phyloP scores from a whole-genome alignment of 92 coral and sea anemone genomes.

The Chrysogorgia sp. region DNA sequence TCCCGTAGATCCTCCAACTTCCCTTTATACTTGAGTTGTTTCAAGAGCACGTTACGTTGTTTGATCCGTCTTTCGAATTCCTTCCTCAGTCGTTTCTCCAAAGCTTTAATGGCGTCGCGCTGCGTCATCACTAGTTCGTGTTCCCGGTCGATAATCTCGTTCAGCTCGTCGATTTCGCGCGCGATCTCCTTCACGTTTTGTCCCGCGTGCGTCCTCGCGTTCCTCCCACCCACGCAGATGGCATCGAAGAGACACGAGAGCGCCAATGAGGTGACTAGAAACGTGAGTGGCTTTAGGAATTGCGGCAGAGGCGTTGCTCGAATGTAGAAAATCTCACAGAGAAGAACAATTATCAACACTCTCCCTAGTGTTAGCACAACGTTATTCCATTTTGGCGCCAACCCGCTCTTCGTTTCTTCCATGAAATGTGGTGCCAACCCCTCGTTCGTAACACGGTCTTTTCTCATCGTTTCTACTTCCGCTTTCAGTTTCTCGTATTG shows the following conservation, averaged over 20 bases:
- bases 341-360: background rate
- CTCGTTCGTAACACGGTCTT: constrained; percentile 5
- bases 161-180: constrained; percentile 66
- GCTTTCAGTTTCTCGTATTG: constrained; percentile 34
- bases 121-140: constrained; percentile 68
- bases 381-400: constrained; percentile 5
- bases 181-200: background rate
- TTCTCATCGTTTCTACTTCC: constrained; percentile 19
- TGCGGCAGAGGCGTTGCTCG: constrained; percentile 1
- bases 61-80: constrained; percentile 58
- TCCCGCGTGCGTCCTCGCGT: background rate
- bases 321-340: constrained; percentile 23
- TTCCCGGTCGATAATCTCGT: constrained; percentile 63
- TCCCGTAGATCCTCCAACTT: constrained; percentile 42
- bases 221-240: background rate
- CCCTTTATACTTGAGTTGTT: constrained; percentile 53
- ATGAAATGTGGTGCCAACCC: background rate
- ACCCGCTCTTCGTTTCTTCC: background rate
- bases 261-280: background rate
- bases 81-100: constrained; percentile 65
- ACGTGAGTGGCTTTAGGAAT: background rate
- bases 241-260: background rate
- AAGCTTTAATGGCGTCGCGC: constrained; percentile 67
- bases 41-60: constrained; percentile 32
- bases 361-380: background rate